Evolutionary conservation across 2,888 invertebrate species (phyloP).

Genomic region (Lasioglossum villosulum): DNA sequence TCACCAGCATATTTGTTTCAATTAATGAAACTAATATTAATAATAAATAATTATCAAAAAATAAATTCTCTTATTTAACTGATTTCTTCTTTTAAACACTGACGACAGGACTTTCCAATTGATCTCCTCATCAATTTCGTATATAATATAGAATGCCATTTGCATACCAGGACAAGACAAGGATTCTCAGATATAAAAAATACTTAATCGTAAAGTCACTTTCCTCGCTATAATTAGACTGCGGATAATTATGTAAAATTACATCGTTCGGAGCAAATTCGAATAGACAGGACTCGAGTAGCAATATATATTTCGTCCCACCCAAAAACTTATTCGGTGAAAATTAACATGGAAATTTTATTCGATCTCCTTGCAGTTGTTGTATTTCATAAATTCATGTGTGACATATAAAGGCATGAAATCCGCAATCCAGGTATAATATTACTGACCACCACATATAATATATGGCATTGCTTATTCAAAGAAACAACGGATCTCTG

Average conservation of each 20-base stretch:
- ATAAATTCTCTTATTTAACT: background rate
- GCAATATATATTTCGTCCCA: background rate
- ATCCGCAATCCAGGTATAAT: slow-evolving; percentile 6
- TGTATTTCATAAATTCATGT: background rate
- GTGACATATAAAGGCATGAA: background rate
- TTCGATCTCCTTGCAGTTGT: background rate
- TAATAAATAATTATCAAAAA: background rate
- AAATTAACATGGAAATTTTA: background rate
- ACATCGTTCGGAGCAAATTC: background rate
- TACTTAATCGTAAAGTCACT: background rate
- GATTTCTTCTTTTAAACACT: background rate
- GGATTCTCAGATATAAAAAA: background rate
- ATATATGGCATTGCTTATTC: background rate
- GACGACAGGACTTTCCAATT: background rate
- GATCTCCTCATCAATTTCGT: background rate
- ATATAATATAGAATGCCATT: background rate
- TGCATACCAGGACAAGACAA: background rate
- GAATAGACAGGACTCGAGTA: background rate
- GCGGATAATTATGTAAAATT: background rate
- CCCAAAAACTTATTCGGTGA: background rate
- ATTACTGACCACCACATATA: slow-evolving; percentile 11
- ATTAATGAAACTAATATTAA: background rate
- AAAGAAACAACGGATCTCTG: background rate
- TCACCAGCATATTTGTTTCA: background rate
- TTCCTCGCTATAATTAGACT: background rate